Percentiles rank a stretch among this genome's conserved stretches.
phyloP scores from a whole-genome alignment of 2,113 vertebrate species.

The Coryphaenoides rupestris region DNA sequence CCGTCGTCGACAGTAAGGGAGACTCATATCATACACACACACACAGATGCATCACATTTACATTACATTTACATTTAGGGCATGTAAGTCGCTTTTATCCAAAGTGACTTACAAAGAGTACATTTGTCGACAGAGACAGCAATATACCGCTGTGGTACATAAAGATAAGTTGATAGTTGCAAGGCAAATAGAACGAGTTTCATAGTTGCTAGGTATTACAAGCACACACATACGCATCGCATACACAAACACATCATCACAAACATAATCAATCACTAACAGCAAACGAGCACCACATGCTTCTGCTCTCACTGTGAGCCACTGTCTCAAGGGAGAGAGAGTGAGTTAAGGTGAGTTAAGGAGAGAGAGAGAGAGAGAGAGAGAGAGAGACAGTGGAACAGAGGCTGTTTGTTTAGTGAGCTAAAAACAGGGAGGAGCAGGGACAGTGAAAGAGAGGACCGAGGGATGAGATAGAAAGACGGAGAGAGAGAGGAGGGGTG shows the following conservation, averaged over 20 bases:
- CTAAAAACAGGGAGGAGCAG: not conserved
- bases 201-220: too few relatives aligned
- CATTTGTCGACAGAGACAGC: too few relatives aligned
- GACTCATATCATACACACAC: not conserved
- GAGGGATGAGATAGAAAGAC: not conserved
- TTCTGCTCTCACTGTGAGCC: constrained; percentile 1
- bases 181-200: too few relatives aligned
- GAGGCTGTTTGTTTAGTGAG: not conserved
- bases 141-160: too few relatives aligned
- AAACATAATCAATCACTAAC: too few relatives aligned
- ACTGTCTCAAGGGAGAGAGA: constrained; percentile 1
- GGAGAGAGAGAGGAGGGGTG: not conserved
- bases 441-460: not conserved
- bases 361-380: not conserved
- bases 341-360: not conserved
- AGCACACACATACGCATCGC: not conserved
- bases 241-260: not conserved
- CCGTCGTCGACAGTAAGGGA: constrained; percentile 83
- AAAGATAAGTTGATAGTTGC: too few relatives aligned
- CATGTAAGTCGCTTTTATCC: too few relatives aligned
- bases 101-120: too few relatives aligned
- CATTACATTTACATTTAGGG: not conserved
- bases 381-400: not conserved
- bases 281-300: constrained; percentile 1
- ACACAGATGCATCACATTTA: not conserved